Percentiles rank a stretch among this genome's conserved stretches.
Conservation (phyloP, 92 coral and sea anemone species). For the Isaurus tuberculatus region DNA sequence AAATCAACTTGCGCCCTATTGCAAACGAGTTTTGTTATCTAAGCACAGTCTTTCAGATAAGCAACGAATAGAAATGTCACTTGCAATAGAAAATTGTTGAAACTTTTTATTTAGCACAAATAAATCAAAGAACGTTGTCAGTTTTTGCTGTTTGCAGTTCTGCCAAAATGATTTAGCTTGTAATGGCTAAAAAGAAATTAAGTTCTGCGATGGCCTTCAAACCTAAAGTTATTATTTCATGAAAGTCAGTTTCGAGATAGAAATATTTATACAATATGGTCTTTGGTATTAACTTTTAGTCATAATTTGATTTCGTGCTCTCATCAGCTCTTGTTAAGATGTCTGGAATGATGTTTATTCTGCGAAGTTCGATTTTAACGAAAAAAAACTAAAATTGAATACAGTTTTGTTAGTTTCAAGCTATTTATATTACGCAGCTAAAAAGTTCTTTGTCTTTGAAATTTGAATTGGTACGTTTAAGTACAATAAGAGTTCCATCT, state of each 20-base stretch:
- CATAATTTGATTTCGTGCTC: constrained; percentile 45
- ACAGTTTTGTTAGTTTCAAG: not conserved
- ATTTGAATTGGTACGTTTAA: not conserved
- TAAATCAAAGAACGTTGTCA: not conserved
- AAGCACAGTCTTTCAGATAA: not conserved
- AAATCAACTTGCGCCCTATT: not conserved
- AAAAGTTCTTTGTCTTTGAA: not conserved
- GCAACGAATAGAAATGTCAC: not conserved
- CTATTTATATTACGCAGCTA: constrained; percentile 2
- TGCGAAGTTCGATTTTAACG: not conserved
- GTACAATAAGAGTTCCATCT: not conserved
- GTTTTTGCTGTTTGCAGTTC: not conserved
- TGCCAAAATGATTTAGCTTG: constrained; percentile 5
- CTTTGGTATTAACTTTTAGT: constrained; percentile 2
- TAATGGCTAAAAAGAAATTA: not conserved
- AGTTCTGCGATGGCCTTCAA: not conserved
- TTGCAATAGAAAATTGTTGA: not conserved
- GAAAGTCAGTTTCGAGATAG: constrained; percentile 9
- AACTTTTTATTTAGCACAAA: not conserved
- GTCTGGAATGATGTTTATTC: constrained; percentile 24
- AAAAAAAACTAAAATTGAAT: not conserved
- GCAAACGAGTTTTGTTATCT: constrained; percentile 7
- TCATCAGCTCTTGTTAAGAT: constrained; percentile 39
- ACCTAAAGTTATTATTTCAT: constrained; percentile 1
- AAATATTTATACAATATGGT: constrained; percentile 25